A percentile compares a stretch with the other conserved stretches of the same genome.
phyloP scores from a whole-genome alignment of 2,113 vertebrate species.

The Ptyas mucosa region DNA sequence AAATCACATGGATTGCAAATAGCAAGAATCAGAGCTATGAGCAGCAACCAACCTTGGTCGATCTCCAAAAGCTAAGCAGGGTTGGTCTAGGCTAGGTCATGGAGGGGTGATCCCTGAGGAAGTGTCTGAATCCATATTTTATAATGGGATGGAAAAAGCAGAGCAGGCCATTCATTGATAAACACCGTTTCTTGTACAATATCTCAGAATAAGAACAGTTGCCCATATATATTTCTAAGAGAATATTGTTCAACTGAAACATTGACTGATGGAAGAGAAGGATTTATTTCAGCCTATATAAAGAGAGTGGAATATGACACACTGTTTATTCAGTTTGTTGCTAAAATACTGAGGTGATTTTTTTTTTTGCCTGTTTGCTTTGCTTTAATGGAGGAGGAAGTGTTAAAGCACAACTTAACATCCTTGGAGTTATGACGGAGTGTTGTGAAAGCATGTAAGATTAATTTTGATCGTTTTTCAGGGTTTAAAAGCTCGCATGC shows the following conservation, averaged over 20 bases:
- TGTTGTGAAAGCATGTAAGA: not conserved
- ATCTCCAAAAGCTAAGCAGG: not conserved
- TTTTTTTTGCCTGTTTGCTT: not conserved
- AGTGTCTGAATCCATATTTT: not conserved
- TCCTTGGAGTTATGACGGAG: not conserved
- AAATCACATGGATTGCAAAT: not conserved
- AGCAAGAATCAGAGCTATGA: not conserved
- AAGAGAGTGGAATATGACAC: not conserved
- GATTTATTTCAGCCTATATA: not conserved
- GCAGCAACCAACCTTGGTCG: not conserved
- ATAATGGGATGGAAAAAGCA: not conserved
- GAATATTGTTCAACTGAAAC: not conserved
- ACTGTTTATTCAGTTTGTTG: not conserved
- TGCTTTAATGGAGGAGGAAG: not conserved
- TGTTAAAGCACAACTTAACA: not conserved
- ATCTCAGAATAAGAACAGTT: not conserved
- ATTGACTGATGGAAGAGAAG: not conserved
- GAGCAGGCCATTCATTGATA: not conserved
- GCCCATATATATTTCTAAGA: not conserved
- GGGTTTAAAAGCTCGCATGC: not conserved
- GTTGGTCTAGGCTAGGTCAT: not conserved
- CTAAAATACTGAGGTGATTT: not conserved
- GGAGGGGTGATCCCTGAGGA: not conserved
- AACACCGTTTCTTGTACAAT: not conserved
- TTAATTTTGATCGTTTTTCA: not conserved